Evolutionary conservation across 2,888 invertebrate species (phyloP), one percentile per base, ranked within the genome.

Genomic region (Slavum lentiscoides): DNA sequence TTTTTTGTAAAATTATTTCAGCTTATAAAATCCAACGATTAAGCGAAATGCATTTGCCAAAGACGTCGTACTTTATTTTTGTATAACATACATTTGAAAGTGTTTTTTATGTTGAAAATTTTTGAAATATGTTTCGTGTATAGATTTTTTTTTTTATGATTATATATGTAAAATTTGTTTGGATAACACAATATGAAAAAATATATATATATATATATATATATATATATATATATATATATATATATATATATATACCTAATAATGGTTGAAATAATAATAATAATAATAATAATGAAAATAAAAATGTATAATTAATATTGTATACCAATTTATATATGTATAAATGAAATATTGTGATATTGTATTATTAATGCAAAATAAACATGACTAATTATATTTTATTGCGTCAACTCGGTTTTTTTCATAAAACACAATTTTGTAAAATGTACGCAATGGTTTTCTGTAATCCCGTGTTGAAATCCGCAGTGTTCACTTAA

Each of bases 261-360:
- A 53, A 37, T 74, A 55, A 55, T 39, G 66, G 74, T 66, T 39
- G 58, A 58, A 39, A 17, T 37, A 66, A 74, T 39, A 69, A 64
- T 37, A 17, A 74, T n/a, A 15, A 43, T 43, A 43, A 4, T 43
- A 43, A 5, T 43, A 43, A 43, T 43, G 6, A 58, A 70, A 39
- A 59, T 9, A 39, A 70, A 43, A 59, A 59, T 76, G 68, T 76
- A 59, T 68, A 49, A 76, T 59, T 76, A 69, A 23, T 21, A 67
- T 68, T 68, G 75, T 68, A 67, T 75, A 75, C 75, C 75, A 43
- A 68, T 76, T 76, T 76, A 76, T 68, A 75, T 67, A 49, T 67
- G 11, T 62, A 66, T 74, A 68, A 76, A 76, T 68, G 75, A 30
- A 76, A 76, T 68, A 76, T 76, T 76, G 75, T 76, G 75, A 76